A percentile compares a stretch with the other conserved stretches of the same genome.
phyloP scores from a whole-genome alignment of 2,797 vertebrate species.

The Myotis planiceps region DNA sequence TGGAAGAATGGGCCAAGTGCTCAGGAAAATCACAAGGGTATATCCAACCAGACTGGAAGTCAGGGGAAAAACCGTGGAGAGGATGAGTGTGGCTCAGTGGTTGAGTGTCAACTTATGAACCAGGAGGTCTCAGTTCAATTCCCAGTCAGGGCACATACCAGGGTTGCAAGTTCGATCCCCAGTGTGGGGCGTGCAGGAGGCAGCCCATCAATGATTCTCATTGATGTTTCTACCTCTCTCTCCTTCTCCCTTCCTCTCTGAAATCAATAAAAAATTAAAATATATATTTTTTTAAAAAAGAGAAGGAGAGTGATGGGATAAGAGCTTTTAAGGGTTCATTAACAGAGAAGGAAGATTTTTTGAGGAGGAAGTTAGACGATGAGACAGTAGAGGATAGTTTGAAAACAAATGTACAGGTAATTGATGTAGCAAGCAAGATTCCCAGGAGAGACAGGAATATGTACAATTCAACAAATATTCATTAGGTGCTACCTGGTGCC shows the following conservation, averaged over 20 bases:
- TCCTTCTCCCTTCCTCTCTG: too few relatives aligned
- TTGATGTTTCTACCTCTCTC: too few relatives aligned
- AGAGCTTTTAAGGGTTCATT: neutral
- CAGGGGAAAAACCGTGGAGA: rapidly evolving
- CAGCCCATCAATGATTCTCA: too few relatives aligned
- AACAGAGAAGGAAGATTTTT: neutral
- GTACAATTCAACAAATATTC: neutral
- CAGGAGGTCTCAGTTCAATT: too few relatives aligned
- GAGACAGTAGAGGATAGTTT: neutral
- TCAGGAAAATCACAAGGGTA: neutral
- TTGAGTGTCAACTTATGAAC: too few relatives aligned
- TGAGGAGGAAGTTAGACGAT: neutral
- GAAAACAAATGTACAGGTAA: neutral
- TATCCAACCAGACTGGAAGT: neutral
- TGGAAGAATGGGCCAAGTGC: neutral
- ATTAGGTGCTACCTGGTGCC: neutral
- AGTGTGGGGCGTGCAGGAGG: too few relatives aligned
- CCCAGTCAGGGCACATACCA: too few relatives aligned
- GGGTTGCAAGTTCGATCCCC: too few relatives aligned
- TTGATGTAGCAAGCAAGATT: neutral
- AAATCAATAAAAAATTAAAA: too few relatives aligned
- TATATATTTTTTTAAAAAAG: too few relatives aligned
- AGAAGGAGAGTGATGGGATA: neutral
- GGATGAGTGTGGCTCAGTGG: neutral
- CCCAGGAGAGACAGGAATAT: neutral